Base-by-base conservation (phyloP, 2,797 vertebrate species). In the Eleutherodactylus coqui region DNA sequence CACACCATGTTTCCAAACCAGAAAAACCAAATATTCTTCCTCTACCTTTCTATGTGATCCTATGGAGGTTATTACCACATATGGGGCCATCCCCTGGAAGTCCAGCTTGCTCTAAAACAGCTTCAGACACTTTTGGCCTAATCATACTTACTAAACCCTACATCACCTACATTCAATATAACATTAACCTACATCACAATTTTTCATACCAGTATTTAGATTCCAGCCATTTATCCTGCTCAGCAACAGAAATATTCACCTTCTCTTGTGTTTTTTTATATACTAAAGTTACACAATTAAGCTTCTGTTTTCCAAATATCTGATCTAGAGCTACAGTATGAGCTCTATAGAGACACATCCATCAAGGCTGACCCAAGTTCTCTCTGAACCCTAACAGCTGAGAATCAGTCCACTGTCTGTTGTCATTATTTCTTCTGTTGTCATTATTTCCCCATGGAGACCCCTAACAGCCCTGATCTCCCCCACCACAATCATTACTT, bases 31-130 rank as follows among this genome's bases (percentile, higher is more conserved):
- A 75, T 27, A 16, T 49, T 10, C 27, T 19, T 58, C 64, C 55
- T 10, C 36, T 79, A 43, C 21, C 29, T 19, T 51, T 58, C 60
- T 45, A 45, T 67, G 43, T 32, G 19, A 55, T 11, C 34, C 64
- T 67, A 82, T 47, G 4, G 13, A 24, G 17, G 2, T 34, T 21
- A 82, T 72, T 72, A 67, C 3, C 9, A 19, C 1, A 1, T 49
- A 29, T 49, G 43, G 24, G 79, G 17, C 79, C 64, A 67, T 38
- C 64, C 36, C 47, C 62, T 24, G 34, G 27, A 17, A 81, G 79
- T 24, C 41, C 45, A 38, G 13, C 13, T 51, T 29, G 34, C 29
- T 24, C 5, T 69, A 38, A 17, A 34, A 38, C 43, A 45, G 36
- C 21, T 41, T 9, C n/a, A n/a, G n/a, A 17, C 62, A n/a, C 10